Percentiles rank a stretch among this genome's conserved stretches.
Evolutionary conservation across 2,888 invertebrate genomes (phyloP).

Genomic region (Rotaria socialis): DNA sequence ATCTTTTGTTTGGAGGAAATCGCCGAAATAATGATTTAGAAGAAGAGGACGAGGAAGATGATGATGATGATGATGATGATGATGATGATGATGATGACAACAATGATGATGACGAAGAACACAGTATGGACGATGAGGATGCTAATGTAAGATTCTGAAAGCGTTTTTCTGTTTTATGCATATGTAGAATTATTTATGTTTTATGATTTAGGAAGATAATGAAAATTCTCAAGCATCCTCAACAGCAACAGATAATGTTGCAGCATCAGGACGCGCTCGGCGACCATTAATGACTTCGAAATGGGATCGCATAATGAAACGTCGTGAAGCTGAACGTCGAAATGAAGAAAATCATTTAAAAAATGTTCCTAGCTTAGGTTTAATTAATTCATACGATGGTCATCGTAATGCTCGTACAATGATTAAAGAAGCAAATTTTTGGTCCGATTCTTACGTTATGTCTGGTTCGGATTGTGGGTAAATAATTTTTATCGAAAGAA

Average conservation of each 20-base stretch:
- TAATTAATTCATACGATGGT: conserved; percentile 68
- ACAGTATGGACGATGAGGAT: background rate
- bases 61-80: background rate
- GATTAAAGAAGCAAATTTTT: conserved; percentile 81
- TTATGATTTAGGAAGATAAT: background rate
- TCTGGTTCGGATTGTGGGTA: conserved; percentile 77
- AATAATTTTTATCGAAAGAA: background rate
- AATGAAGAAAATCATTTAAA: conserved; percentile 20
- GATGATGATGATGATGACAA: background rate
- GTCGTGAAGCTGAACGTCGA: conserved; percentile 24
- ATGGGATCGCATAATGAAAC: conserved; percentile 22
- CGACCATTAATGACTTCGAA: background rate
- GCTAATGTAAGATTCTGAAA: background rate
- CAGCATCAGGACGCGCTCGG: background rate
- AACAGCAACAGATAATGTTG: background rate
- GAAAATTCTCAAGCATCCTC: background rate
- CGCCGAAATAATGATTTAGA: background rate
- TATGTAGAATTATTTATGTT: background rate
- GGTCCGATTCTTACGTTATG: conserved; percentile 75
- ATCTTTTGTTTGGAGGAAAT: background rate
- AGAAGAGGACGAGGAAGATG: background rate
- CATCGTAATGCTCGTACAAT: conserved; percentile 94
- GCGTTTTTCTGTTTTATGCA: background rate
- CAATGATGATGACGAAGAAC: background rate
- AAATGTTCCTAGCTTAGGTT: conserved; percentile 10